Percentiles rank a stretch among this genome's conserved stretches.
Evolutionary conservation across 2,888 invertebrate species (phyloP).

Genomic region (Phragmatobia fuliginosa): DNA sequence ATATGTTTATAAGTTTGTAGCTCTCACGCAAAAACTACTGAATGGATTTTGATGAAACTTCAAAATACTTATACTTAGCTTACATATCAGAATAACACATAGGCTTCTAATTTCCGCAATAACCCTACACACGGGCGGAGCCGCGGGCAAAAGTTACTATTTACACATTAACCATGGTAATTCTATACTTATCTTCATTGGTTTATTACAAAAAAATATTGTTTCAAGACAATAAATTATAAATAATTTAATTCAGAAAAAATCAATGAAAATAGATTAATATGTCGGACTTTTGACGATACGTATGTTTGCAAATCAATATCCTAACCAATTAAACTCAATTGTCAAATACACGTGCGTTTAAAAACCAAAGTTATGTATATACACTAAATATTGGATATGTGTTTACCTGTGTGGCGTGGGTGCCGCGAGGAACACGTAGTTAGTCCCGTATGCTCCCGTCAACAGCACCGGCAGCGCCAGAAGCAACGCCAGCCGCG

Average conservation of each 20-base stretch:
- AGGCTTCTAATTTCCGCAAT: too few species aligned
- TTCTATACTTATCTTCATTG: too few species aligned
- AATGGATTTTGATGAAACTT: too few species aligned
- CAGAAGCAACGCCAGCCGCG: slow-evolving; percentile 75
- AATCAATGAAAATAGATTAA: background rate
- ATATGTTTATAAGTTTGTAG: too few species aligned
- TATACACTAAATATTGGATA: slow-evolving; percentile 34
- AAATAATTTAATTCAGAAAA: background rate
- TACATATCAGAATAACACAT: too few species aligned
- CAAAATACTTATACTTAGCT: too few species aligned
- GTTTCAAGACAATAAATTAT: background rate
- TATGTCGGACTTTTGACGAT: too few species aligned
- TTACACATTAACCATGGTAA: too few species aligned
- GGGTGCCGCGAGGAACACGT: slow-evolving; percentile 79
- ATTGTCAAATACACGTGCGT: background rate
- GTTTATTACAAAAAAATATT: background rate
- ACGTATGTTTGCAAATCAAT: too few species aligned
- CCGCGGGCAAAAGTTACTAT: too few species aligned
- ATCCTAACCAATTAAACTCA: background rate
- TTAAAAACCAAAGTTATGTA: background rate
- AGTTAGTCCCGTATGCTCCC: slow-evolving; percentile 80
- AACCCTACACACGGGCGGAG: too few species aligned
- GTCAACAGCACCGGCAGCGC: slow-evolving; percentile 80
- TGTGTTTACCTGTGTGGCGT: slow-evolving; percentile 72
- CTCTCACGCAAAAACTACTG: too few species aligned